Base-by-base conservation (phyloP, 2,888 invertebrate species). In the Ennomos quercinarius region DNA sequence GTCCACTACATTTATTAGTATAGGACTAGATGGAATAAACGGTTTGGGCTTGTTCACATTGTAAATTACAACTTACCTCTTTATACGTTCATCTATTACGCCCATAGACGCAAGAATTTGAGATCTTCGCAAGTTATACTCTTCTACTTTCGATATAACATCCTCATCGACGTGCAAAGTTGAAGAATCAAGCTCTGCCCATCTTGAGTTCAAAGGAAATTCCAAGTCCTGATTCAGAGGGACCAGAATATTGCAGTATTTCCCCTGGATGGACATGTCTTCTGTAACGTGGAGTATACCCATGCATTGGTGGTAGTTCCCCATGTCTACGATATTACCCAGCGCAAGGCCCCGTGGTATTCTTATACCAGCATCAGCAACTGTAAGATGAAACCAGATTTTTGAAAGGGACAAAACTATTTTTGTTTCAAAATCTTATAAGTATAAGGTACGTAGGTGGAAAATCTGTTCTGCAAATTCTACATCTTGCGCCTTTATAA, bases 251-350 rank as follows among this genome's bases (percentile, higher is more conserved):
- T 81, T 68, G 40, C 87, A 87, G 51, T 78, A 83, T 61, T 84
- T 84, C 8, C 84, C 83, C 64, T 76, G 68, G 1, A 83, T 71
- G 9, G 67, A 47, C 48, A 63, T 63, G 8, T 66, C 66, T 38
- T 64, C 53, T 8, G 57, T 27, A 9, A 57, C 55, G 17, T 74
- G 63, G 3, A 63, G 66, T 13, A 83, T 77, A 3, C 63, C 71
- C 8, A 84, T 62, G 39, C 84, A 84, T 72, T 80, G 81, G 38
- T 74, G 69, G 48, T 82, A 84, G 66, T 77, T 81, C 5, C 83
- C 84, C 43, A 79, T 49, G 35, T 84, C 82, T 1, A 67, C 11
- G 0, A 63, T 62, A 43, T 81, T 80, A 0, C 77, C 78, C 12
- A 57, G 51, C 0, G 78, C 44, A 2, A 83, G 43, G 2, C 80